These are phyloP conservation scores for Plebejus anna DNA, from an alignment of 2,888 invertebrate species.

Conservation along the genomic window DNA sequence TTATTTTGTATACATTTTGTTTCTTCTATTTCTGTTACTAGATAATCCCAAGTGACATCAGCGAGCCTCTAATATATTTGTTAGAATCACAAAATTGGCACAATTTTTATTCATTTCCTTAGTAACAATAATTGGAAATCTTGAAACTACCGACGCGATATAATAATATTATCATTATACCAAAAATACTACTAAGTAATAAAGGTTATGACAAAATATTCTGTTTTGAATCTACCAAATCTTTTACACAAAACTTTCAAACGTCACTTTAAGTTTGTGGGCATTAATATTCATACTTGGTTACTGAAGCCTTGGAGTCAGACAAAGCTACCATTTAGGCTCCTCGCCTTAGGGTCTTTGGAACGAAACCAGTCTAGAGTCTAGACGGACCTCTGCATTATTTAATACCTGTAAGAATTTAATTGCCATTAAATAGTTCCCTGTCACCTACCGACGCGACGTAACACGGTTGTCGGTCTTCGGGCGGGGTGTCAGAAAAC, in stretches of 20 bases:
- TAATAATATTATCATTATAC: background rate
- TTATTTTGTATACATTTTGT: background rate
- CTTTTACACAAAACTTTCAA: too few relatives aligned
- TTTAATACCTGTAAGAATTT: constrained; percentile 9
- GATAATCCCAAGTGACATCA: background rate
- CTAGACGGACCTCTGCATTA: background rate
- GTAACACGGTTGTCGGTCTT: background rate
- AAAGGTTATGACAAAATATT: background rate
- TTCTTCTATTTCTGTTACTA: background rate
- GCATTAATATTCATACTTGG: background rate
- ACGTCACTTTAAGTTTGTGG: too few relatives aligned
- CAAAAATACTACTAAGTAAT: background rate
- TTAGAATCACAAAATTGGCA: background rate
- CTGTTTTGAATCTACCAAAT: background rate
- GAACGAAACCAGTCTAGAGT: background rate
- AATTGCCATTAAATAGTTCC: constrained; percentile 3
- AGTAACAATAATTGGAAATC: background rate
- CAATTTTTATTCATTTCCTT: background rate
- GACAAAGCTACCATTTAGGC: background rate
- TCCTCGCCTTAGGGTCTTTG: background rate
- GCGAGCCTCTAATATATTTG: background rate
- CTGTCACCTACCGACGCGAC: background rate
- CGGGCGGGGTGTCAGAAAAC: constrained; percentile 36
- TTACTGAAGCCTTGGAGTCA: background rate
- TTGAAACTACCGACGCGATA: background rate